Evolutionary conservation across 2,113 vertebrate species (phyloP), one percentile per base, ranked within the genome.

Genomic region (Nerophis ophidion): DNA sequence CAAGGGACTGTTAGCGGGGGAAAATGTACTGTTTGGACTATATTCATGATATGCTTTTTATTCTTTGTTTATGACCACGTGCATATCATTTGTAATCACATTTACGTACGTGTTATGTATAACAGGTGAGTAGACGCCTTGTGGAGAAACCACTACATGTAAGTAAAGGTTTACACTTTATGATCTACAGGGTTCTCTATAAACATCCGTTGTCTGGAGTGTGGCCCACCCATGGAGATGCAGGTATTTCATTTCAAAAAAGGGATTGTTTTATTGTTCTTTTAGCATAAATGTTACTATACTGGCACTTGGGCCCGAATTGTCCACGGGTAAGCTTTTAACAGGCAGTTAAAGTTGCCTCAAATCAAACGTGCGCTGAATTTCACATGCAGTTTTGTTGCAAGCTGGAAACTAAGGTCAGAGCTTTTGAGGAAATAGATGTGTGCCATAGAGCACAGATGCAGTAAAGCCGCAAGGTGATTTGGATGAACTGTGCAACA

Each of bases 51-150:
- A 91, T 93, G 90, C 91, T 93, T 92, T 95, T 80, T 93, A 90
- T 91, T 91, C 93, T 87, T 90, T 93, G 93, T 85, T 89, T 93
- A 82, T 76, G 93, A 93, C 86, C 92, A 87, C 93, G 91, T 95
- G 93, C 94, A 96, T 96, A 96, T 96, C 92, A 92, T 96, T 96
- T 96, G 92, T 96, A 96, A 93, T 93, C 93, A 68, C 91, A 93
- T 91, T 91, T 92, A 95, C 91, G 91, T 88, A 83, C 83, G 82
- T 83, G 83, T 93, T 92, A 92, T 91, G 91, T 92, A 89, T 92
- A 86, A 77, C 72, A 79, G 87, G 90, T 91, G 89, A 76, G 58
- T 75, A 68, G 67, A 79, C 67, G 72, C 72, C 66, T 76, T 72
- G 60, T 72, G 66, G 65, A 65, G 61, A 61, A 76, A 63, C 53